Conservation (phyloP, 2,113 vertebrate genomes). For the Tautogolabrus adspersus region DNA sequence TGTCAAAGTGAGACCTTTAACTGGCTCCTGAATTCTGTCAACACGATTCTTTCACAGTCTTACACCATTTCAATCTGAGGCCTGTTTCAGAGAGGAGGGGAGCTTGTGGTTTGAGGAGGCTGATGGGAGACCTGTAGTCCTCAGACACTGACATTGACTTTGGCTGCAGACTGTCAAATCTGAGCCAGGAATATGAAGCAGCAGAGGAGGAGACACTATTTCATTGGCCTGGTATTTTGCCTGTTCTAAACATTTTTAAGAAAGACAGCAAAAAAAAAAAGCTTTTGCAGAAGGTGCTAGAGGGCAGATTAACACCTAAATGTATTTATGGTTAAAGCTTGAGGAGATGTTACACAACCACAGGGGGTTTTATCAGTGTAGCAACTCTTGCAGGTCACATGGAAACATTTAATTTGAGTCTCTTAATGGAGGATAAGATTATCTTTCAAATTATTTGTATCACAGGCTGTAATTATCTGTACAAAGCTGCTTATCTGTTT, state of each 20-base stretch:
- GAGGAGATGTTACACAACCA: constrained; percentile 57
- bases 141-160: constrained; percentile 66
- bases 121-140: constrained; percentile 55
- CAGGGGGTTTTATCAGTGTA: constrained; percentile 23
- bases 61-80: constrained; percentile 72
- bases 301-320: constrained; percentile 53
- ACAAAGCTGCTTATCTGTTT: constrained; percentile 3
- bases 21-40: constrained; percentile 79
- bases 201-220: constrained; percentile 52
- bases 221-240: constrained; percentile 49
- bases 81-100: constrained; percentile 47
- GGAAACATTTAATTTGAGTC: constrained; percentile 17
- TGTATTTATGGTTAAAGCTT: constrained; percentile 54
- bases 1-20: constrained; percentile 83
- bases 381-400: constrained; percentile 16
- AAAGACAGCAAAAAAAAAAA: constrained; percentile 38
- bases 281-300: constrained; percentile 40
- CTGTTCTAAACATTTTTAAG: constrained; percentile 43
- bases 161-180: constrained; percentile 51
- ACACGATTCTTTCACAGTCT: constrained; percentile 74
- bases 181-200: constrained; percentile 60
- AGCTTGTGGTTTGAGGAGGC: constrained; percentile 44
- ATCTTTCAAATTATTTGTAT: constrained; percentile 1
- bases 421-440: constrained; percentile 1
- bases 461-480: neutral